Percentiles rank a stretch among this genome's conserved stretches.
These are phyloP conservation scores for Laupala kohalensis DNA, from an alignment of 1,140 invertebrate species.

Conservation along the genomic window DNA sequence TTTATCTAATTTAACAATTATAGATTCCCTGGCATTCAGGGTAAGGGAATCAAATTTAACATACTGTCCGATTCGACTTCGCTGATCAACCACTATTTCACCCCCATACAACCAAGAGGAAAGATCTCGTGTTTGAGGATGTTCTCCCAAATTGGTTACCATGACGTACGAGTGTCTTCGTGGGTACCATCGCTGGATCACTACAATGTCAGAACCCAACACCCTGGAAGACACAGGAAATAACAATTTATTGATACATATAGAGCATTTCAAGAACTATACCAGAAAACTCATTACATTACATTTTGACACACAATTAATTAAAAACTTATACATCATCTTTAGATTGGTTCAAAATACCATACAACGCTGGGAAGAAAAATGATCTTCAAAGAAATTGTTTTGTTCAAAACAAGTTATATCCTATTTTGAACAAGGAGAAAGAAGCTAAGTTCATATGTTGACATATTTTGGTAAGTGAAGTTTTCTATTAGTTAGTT, in stretches of 20 bases:
- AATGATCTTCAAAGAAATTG: too few relatives aligned
- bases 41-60: slow-evolving; percentile 51
- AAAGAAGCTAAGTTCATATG: too few relatives aligned
- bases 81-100: slow-evolving; percentile 37
- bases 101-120: slow-evolving; percentile 62
- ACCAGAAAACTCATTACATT: too few relatives aligned
- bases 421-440: too few relatives aligned
- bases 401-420: too few relatives aligned
- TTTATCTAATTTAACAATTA: slow-evolving; percentile 53
- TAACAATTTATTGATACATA: not conserved
- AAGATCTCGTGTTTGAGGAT: slow-evolving; percentile 46
- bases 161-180: slow-evolving; percentile 57
- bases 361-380: too few relatives aligned
- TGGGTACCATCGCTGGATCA: slow-evolving; percentile 62
- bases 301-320: too few relatives aligned
- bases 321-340: too few relatives aligned
- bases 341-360: too few relatives aligned
- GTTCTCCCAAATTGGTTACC: slow-evolving; percentile 50
- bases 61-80: slow-evolving; percentile 35
- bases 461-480: too few relatives aligned
- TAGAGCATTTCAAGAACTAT: too few relatives aligned
- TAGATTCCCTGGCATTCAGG: slow-evolving; percentile 43
- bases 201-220: slow-evolving; percentile 44
- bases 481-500: too few relatives aligned
- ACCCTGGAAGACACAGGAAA: slow-evolving; percentile 24